Percentiles rank a stretch among this genome's conserved stretches.
Conservation (phyloP, 2,113 vertebrate species). For the Noturus placidus region DNA sequence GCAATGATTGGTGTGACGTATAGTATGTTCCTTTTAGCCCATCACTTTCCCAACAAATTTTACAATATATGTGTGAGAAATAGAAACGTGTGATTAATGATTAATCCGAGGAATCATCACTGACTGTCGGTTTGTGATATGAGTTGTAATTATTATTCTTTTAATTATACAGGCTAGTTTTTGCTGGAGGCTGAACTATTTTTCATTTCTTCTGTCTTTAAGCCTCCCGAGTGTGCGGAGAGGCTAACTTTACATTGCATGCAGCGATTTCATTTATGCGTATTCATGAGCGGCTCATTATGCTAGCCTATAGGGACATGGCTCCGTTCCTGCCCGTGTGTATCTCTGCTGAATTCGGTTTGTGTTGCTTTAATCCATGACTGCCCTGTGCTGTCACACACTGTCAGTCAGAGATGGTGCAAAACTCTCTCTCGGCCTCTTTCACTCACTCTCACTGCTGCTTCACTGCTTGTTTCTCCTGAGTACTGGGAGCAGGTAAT, state of each 20-base stretch:
- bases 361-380: slow-evolving; percentile 48
- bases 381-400: slow-evolving; percentile 42
- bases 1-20: slow-evolving; percentile 3
- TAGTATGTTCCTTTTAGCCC: background rate
- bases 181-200: background rate
- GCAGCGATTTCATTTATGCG: slow-evolving; percentile 42
- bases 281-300: slow-evolving; percentile 52
- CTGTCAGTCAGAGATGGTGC: slow-evolving; percentile 28
- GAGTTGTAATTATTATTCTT: background rate
- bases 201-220: background rate
- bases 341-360: slow-evolving; percentile 42
- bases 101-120: background rate
- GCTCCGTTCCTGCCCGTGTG: slow-evolving; percentile 24
- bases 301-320: slow-evolving; percentile 38
- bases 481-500: slow-evolving; percentile 27
- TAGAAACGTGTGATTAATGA: background rate
- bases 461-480: slow-evolving; percentile 16
- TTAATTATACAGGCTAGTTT: background rate
- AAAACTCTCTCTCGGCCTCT: slow-evolving; percentile 14
- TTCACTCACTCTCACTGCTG: slow-evolving; percentile 12
- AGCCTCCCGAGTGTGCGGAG: slow-evolving; percentile 18
- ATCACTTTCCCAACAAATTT: background rate
- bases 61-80: background rate
- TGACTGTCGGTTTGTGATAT: background rate
- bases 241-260: slow-evolving; percentile 25